Evolutionary conservation across 2,113 vertebrate species (phyloP), one percentile per base, ranked within the genome.

Genomic region (Nibea coibor): DNA sequence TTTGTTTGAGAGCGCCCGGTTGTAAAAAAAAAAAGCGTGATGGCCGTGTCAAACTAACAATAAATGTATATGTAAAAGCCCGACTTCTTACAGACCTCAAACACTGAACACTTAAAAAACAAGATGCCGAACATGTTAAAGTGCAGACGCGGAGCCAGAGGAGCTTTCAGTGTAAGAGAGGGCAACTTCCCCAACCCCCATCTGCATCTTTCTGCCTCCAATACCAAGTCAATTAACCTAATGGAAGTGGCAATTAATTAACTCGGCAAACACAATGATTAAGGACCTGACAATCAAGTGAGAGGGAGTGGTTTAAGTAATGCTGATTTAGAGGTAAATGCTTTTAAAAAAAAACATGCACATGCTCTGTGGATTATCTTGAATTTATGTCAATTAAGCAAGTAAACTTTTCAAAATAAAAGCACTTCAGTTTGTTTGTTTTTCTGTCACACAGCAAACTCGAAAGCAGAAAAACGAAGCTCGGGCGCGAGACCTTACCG

Each of bases 401-500:
- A 4, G 17, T 20, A 7, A 71, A 63, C 15, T 26, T 72, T 77
- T 72, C 43, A 31, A 24, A 80, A 53, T 62, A 62, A 72, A 66
- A 73, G 22, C 53, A 15, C 26, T 5, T 19, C 2, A 28, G 0
- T 61, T 6, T n/a, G 10, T 22, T 22, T 81, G 58, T 58, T 10
- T 63, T 39, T 0, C 8, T 19, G 10, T 35, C 19, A 50, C 26
- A 35, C 58, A 45, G 26, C 47, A 51, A 76, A 67, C 19, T 26
- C 31, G 31, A 35, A 35, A 35, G 31, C 31, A 35, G 31, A 35
- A 35, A 35, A 35, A 35, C 31, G 6, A 22, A 63, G n/a, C 12
- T 39, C 6, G 10, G 5, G 28, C n/a, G 1, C 12, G 1, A 47
- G 59, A 56, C n/a, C 93, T 96, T 96, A 99, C 97, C 96, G 95